Conservation (phyloP, 2,113 vertebrate genomes). For the Sinocyclocheilus anshuiensis region DNA sequence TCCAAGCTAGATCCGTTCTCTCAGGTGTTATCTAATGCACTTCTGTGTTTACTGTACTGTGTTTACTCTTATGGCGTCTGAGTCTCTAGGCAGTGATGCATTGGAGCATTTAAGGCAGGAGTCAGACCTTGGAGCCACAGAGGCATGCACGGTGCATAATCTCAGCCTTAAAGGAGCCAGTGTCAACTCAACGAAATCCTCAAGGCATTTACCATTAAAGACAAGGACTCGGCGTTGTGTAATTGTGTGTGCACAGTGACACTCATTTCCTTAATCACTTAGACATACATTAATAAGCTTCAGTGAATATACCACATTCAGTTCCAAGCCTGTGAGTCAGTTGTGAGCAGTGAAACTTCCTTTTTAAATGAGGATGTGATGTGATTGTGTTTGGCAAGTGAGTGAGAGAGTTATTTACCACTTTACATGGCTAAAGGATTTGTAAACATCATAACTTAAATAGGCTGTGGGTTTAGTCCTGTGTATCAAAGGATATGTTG, state of each 20-base stretch:
- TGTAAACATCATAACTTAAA: slow-evolving; percentile 40
- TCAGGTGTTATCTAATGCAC: neutral
- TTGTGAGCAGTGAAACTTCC: neutral
- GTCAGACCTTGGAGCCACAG: slow-evolving; percentile 68
- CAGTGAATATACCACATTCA: slow-evolving; percentile 25
- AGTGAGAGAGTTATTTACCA: slow-evolving; percentile 28
- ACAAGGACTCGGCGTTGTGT: slow-evolving; percentile 61
- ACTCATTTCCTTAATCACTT: slow-evolving; percentile 40
- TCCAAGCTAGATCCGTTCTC: neutral
- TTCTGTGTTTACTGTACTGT: neutral
- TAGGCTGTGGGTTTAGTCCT: slow-evolving; percentile 3
- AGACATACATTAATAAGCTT: slow-evolving; percentile 23
- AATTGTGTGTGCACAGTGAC: slow-evolving; percentile 41
- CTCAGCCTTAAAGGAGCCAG: slow-evolving; percentile 70
- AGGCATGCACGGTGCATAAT: slow-evolving; percentile 61
- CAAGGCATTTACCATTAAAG: slow-evolving; percentile 61
- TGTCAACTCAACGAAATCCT: slow-evolving; percentile 62
- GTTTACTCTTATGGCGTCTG: neutral
- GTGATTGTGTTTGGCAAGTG: slow-evolving; percentile 33
- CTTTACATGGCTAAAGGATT: slow-evolving; percentile 36
- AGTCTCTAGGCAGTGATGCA: slow-evolving; percentile 37
- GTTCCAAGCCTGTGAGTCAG: neutral
- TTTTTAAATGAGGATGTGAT: neutral
- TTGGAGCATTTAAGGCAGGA: slow-evolving; percentile 43
- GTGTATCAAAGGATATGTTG: slow-evolving; percentile 21